Conservation (phyloP, 2,888 invertebrate genomes). For the Nesidiocoris tenuis region DNA sequence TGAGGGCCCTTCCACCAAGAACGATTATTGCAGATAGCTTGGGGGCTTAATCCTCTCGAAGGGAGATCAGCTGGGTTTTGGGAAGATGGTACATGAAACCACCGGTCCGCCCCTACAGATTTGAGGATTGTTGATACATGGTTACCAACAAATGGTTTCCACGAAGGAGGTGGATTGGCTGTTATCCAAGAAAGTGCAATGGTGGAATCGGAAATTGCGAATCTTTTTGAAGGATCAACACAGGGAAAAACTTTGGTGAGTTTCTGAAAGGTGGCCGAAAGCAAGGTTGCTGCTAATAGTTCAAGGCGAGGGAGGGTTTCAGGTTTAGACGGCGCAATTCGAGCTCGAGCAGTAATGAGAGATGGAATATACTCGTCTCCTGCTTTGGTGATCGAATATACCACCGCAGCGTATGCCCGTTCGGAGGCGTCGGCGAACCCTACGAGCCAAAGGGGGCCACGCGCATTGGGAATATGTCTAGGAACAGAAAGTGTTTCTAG, state of each 20-base stretch:
- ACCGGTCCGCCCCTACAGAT: background rate
- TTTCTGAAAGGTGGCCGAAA: background rate
- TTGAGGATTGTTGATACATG: conserved; percentile 1
- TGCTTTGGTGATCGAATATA: background rate
- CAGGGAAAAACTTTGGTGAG: background rate
- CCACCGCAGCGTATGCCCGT: background rate
- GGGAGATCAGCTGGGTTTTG: too few relatives aligned
- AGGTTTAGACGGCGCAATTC: background rate
- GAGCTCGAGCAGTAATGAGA: background rate
- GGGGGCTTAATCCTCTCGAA: conserved; percentile 3
- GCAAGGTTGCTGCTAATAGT: background rate
- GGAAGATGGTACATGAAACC: conserved; percentile 5
- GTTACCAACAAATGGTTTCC: conserved; percentile 24
- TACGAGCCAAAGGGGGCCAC: background rate
- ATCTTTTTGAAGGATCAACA: background rate
- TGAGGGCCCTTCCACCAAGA: conserved; percentile 32
- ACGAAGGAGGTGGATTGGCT: background rate
- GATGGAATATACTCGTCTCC: too few relatives aligned
- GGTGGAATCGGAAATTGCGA: background rate
- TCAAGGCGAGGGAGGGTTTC: background rate
- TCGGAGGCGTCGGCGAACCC: conserved; percentile 27
- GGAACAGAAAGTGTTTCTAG: conserved; percentile 1
- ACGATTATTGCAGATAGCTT: background rate
- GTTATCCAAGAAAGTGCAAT: too few relatives aligned
- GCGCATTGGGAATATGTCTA: background rate